These are phyloP conservation scores for Colostygia pectinataria DNA, from an alignment of 2,888 invertebrate genomes.

Conservation along the genomic window DNA sequence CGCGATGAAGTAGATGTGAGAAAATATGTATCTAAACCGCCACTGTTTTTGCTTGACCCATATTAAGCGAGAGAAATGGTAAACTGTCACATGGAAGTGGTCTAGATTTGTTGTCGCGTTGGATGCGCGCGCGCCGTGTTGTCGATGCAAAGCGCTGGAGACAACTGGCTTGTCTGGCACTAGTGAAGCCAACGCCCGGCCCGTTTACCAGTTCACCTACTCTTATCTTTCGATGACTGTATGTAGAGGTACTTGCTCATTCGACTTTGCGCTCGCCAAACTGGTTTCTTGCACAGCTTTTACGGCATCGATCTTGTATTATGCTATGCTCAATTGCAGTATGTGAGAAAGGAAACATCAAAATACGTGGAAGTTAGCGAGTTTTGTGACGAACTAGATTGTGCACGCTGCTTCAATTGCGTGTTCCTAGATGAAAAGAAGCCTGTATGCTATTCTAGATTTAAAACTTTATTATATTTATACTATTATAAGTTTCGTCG, in stretches of 20 bases:
- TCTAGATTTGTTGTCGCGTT: conserved; percentile 48
- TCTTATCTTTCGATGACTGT: conserved; percentile 73
- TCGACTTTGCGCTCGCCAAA: conserved; percentile 57
- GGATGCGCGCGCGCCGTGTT: conserved; percentile 69
- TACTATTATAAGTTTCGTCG: no score
- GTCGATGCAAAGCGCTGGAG: conserved; percentile 63
- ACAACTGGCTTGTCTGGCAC: conserved; percentile 59
- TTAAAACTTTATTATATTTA: no score
- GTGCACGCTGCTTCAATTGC: no score
- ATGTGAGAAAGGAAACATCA: conserved; percentile 37
- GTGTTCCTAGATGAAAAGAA: no score
- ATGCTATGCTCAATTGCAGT: conserved; percentile 28
- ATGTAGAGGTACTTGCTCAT: conserved; percentile 50
- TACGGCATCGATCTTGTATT: conserved; percentile 46
- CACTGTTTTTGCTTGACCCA: conserved; percentile 63
- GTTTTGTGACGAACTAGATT: no score
- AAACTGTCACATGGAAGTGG: conserved; percentile 67
- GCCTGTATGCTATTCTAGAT: no score
- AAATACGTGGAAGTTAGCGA: conserved; percentile 34
- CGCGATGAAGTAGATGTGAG: conserved; percentile 39
- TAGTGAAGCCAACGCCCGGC: conserved; percentile 73
- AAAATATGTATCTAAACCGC: conserved; percentile 49
- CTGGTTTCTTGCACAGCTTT: conserved; percentile 51
- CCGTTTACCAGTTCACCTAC: conserved; percentile 77
- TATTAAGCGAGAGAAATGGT: conserved; percentile 61